phyloP scores from a whole-genome alignment of 1,140 invertebrate genomes.

The Bilobella aurantiaca region DNA sequence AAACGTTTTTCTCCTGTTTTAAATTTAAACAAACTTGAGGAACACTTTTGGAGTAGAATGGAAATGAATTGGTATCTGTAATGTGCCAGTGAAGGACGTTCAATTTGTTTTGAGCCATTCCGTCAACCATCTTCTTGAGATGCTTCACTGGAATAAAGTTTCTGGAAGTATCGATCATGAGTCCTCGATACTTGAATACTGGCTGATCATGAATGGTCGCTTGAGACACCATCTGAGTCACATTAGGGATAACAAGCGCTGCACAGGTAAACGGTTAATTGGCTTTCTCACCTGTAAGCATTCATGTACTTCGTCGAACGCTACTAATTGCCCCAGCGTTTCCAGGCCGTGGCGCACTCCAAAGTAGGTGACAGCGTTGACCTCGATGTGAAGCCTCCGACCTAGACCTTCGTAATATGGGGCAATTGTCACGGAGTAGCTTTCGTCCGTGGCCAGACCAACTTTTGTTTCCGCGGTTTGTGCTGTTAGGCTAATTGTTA shows the following conservation, averaged over 20 bases:
- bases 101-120: constrained; percentile 38
- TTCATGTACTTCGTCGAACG: constrained; percentile 36
- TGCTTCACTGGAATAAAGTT: constrained; percentile 36
- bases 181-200: constrained; percentile 60
- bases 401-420: constrained; percentile 19
- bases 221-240: constrained; percentile 49
- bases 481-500: constrained; percentile 24
- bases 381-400: constrained; percentile 46
- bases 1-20: background rate
- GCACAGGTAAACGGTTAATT: constrained; percentile 7
- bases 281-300: constrained; percentile 36
- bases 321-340: constrained; percentile 61
- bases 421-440: constrained; percentile 50
- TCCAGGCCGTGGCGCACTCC: constrained; percentile 64
- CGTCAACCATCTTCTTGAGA: constrained; percentile 37
- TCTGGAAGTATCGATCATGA: constrained; percentile 46
- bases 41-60: constrained; percentile 36
- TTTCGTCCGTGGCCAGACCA: constrained; percentile 55
- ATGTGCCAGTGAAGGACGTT: constrained; percentile 42
- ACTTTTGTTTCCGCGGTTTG: constrained; percentile 37
- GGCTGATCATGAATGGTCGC: constrained; percentile 57
- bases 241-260: constrained; percentile 36
- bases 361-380: constrained; percentile 56
- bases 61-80: constrained; percentile 39
- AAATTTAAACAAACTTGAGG: constrained; percentile 35